Percentiles rank a stretch among this genome's conserved stretches.
Conservation (phyloP, 1,140 invertebrate species). For the Anagrus nilaparvatae region DNA sequence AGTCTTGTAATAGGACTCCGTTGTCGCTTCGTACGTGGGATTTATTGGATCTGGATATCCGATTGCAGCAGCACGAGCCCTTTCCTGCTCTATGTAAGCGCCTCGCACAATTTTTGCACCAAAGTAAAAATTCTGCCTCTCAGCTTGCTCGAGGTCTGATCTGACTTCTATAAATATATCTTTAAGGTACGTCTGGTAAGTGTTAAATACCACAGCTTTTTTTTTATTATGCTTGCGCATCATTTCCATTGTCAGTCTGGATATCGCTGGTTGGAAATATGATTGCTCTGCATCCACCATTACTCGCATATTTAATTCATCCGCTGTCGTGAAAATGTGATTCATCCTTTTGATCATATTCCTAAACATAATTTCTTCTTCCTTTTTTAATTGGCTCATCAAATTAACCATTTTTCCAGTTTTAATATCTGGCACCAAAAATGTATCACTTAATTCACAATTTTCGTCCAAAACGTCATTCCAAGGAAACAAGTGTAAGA, state of each 20-base stretch:
- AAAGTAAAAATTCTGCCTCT: constrained; percentile 94
- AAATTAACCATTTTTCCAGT: constrained; percentile 80
- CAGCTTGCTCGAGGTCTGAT: constrained; percentile 89
- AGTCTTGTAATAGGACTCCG: constrained; percentile 81
- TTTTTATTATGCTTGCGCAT: constrained; percentile 93
- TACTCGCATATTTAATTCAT: constrained; percentile 84
- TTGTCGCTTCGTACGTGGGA: constrained; percentile 82
- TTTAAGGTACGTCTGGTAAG: constrained; percentile 98
- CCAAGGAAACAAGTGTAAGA: constrained; percentile 97
- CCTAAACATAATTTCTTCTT: constrained; percentile 96
- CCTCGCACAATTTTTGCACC: constrained; percentile 96
- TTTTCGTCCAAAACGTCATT: constrained; percentile 89
- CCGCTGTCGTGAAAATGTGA: constrained; percentile 79
- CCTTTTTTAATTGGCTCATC: constrained; percentile 80
- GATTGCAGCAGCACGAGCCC: constrained; percentile 74
- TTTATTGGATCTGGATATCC: constrained; percentile 94
- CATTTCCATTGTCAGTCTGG: constrained; percentile 91
- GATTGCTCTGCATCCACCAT: constrained; percentile 99
- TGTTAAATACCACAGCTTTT: constrained; percentile 94
- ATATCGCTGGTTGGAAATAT: constrained; percentile 98
- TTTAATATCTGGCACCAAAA: constrained; percentile 86
- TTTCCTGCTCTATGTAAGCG: constrained; percentile 96
- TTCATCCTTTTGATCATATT: constrained; percentile 94
- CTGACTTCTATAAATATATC: constrained; percentile 79
- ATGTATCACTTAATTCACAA: constrained; percentile 78